Percentiles rank a stretch among this genome's conserved stretches.
Conservation (phyloP, 2,888 invertebrate genomes). For the Prosapia bicincta region DNA sequence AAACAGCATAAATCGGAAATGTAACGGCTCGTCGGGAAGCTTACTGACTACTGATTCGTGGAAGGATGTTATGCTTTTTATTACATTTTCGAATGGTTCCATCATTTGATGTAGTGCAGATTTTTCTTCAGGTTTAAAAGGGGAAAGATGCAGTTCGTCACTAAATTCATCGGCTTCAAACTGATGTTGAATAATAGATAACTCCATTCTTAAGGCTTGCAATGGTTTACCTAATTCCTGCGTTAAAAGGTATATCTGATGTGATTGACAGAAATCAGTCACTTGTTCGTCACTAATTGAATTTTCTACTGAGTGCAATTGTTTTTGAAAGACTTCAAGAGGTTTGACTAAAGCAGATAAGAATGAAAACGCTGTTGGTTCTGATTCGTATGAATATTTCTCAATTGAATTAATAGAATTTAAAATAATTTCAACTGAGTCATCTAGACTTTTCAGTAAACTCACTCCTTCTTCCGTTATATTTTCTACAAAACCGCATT, state of each 20-base stretch:
- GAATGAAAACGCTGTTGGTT: conserved; percentile 23
- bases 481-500: conserved; percentile 36
- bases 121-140: background rate
- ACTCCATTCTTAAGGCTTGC: conserved; percentile 38
- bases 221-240: conserved; percentile 39
- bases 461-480: conserved; percentile 33
- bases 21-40: conserved; percentile 37
- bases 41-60: conserved; percentile 42
- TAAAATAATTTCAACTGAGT: conserved; percentile 35
- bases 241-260: conserved; percentile 30
- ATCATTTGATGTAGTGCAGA: conserved; percentile 26
- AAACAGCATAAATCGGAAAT: conserved; percentile 35
- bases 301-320: conserved; percentile 28
- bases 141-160: background rate
- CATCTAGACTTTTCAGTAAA: conserved; percentile 35
- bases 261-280: conserved; percentile 23
- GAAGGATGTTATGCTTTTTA: conserved; percentile 43
- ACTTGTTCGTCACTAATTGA: conserved; percentile 28
- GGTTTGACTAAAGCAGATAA: conserved; percentile 34
- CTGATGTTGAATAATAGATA: conserved; percentile 38
- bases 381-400: conserved; percentile 29
- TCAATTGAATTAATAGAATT: conserved; percentile 36
- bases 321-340: conserved; percentile 35
- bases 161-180: conserved; percentile 38
- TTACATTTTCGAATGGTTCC: conserved; percentile 43